Evolutionary conservation across 2,888 invertebrate species (phyloP).

Genomic region (Aromia moschata): DNA sequence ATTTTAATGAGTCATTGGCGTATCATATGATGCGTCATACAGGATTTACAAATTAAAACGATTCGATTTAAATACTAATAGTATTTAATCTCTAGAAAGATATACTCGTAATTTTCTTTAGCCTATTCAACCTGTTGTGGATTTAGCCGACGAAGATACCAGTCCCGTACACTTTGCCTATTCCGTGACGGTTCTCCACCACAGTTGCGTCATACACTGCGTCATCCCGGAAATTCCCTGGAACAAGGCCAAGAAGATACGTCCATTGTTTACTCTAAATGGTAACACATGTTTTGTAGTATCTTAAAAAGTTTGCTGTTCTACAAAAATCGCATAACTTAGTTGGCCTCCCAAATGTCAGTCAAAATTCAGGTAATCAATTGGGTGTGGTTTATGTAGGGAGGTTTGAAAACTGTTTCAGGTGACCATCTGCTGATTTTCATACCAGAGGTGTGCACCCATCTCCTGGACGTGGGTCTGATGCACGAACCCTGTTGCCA

Average conservation of each 20-base stretch:
- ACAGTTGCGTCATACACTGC: slow-evolving; percentile 84
- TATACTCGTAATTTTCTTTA: slow-evolving; percentile 54
- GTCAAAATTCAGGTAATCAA: too few relatives aligned
- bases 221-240: slow-evolving; percentile 84
- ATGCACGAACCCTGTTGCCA: slow-evolving; percentile 87
- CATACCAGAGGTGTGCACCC: slow-evolving; percentile 85
- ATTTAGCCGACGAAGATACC: slow-evolving; percentile 65
- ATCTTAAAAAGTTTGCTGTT: not conserved
- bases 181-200: slow-evolving; percentile 83
- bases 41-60: too few relatives aligned
- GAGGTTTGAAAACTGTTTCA: slow-evolving; percentile 59
- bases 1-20: too few relatives aligned
- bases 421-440: slow-evolving; percentile 84
- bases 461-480: slow-evolving; percentile 84
- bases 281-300: slow-evolving; percentile 61
- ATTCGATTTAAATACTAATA: too few relatives aligned
- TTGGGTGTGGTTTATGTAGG: too few relatives aligned
- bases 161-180: slow-evolving; percentile 84
- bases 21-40: too few relatives aligned
- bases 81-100: too few relatives aligned
- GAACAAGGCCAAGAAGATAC: slow-evolving; percentile 77
- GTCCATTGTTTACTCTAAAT: slow-evolving; percentile 81
- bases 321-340: too few relatives aligned
- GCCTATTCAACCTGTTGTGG: slow-evolving; percentile 68
- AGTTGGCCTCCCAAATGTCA: too few relatives aligned